These are phyloP conservation scores for Lithosia quadra DNA, from an alignment of 2,888 invertebrate species.

Conservation along the genomic window DNA sequence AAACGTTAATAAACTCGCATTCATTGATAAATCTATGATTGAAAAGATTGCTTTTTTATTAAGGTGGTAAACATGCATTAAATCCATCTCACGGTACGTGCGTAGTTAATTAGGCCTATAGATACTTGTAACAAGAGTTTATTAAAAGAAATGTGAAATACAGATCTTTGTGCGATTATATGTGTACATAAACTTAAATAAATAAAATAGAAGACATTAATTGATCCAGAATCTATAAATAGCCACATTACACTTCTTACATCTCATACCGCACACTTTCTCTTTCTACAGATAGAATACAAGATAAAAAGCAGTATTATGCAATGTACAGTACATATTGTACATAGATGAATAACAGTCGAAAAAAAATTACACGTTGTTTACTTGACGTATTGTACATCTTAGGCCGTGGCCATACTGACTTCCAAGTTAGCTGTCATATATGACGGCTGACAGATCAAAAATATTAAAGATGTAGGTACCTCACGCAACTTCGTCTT, in stretches of 20 bases:
- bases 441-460: no score
- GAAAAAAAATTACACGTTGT: slow-evolving; percentile 3
- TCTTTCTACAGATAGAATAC: slow-evolving; percentile 8
- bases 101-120: no score
- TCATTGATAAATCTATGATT: background rate
- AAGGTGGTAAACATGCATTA: background rate
- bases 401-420: slow-evolving; percentile 4
- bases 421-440: no score
- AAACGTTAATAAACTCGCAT: background rate
- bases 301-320: slow-evolving; percentile 16
- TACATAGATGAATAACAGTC: background rate
- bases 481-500: no score
- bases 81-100: no score
- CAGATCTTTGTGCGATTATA: no score
- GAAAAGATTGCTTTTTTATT: background rate
- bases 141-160: no score
- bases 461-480: no score
- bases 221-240: background rate
- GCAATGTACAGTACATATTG: background rate
- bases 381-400: slow-evolving; percentile 1
- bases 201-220: background rate
- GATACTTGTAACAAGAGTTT: no score
- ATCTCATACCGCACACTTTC: slow-evolving; percentile 15
- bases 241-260: background rate
- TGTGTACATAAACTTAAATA: no score